Base-by-base conservation (phyloP, 2,113 vertebrate species). In the Eleginops maclovinus region DNA sequence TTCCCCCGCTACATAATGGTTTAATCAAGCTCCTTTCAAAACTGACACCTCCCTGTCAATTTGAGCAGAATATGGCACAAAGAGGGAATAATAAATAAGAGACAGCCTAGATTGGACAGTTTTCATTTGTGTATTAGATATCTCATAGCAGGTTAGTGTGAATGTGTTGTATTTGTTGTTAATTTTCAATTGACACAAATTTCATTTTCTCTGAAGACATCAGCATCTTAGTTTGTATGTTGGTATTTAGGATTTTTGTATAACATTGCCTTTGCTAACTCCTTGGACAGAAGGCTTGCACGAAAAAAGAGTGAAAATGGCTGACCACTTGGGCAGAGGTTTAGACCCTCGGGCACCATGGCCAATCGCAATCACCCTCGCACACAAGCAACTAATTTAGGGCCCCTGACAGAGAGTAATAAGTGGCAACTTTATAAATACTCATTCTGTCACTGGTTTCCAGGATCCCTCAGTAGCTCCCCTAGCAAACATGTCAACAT, bases 371-470 rank as follows among this genome's bases (percentile, higher is more conserved):
- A 15, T 75, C 58, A 63, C 44, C 51, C 19, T 72, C 24, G 24
- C 49, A 31, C 49, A 60, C 24, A 65, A 46, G 67, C 47, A 47
- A 19, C 55, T 86, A n/a, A 80, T 87, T 71, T 62, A 77, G 43
- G 47, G 36, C 13, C 24, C 50, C 61, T 40, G 55, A 68, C 55
- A 77, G 24, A 72, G 56, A 15, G 43, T 66, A 72, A 17, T 75
- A 60, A 66, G 61, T 64, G 75, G 55, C 54, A 70, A 53, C 40
- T 49, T 72, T 47, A 28, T 82, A 79, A 90, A 83, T 72, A 76
- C 41, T 71, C 46, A 16, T 54, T 64, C 22, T 72, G 44, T 49
- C 67, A 59, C 59, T 9, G 47, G 46, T 77, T 65, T 21, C 73
- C 84, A 56, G 69, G 72, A 69, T 75, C 54, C 24, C 10, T 72